Percentiles rank a stretch among this genome's conserved stretches.
Conservation (phyloP, 2,888 invertebrate species). For the Apocheima hispidaria region DNA sequence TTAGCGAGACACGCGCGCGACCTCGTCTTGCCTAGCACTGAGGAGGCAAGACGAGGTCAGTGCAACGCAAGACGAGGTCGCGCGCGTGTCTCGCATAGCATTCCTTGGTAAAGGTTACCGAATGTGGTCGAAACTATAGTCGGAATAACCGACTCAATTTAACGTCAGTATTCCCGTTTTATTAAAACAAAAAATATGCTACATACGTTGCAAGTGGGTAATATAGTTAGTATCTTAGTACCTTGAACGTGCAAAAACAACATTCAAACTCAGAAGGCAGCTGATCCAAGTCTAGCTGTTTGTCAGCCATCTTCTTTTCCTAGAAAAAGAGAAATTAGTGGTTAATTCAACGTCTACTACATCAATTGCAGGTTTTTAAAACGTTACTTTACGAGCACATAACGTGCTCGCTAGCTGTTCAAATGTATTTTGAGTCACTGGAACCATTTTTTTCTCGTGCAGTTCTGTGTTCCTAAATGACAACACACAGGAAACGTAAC, state of each 20-base stretch:
- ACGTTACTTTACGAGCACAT: not conserved
- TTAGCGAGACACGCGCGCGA: too few species aligned
- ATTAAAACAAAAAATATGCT: too few species aligned
- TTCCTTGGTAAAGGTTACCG: too few species aligned
- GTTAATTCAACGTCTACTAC: conserved; percentile 41
- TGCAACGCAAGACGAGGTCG: too few species aligned
- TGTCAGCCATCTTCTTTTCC: conserved; percentile 90
- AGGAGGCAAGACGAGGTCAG: too few species aligned
- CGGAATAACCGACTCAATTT: too few species aligned
- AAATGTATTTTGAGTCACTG: not conserved
- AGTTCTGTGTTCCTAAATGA: not conserved
- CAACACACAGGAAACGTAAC: not conserved
- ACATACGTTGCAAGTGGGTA: conserved; percentile 8
- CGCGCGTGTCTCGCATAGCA: too few species aligned
- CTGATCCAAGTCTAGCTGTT: conserved; percentile 93
- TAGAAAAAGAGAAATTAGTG: conserved; percentile 82
- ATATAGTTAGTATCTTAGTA: conserved; percentile 86
- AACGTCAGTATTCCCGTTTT: too few species aligned
- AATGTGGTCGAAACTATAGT: too few species aligned
- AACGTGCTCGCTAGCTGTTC: not conserved
- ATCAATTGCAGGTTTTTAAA: conserved; percentile 4
- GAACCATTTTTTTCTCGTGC: not conserved
- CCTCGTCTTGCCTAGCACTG: too few species aligned
- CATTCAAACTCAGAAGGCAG: conserved; percentile 98
- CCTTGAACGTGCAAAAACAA: conserved; percentile 98